Conservation (phyloP, 1,140 invertebrate species). For the Heliconius himera region DNA sequence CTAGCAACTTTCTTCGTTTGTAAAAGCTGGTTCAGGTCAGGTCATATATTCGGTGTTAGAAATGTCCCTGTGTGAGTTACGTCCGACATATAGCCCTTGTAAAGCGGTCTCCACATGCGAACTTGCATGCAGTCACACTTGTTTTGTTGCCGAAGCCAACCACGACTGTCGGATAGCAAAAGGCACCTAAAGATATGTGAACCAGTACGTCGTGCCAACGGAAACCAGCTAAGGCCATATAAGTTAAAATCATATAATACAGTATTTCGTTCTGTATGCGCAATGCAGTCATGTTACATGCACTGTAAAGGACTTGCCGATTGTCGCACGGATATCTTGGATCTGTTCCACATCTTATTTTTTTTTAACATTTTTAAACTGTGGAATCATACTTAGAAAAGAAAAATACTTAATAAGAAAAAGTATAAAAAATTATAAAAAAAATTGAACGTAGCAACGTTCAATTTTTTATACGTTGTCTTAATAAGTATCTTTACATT, state of each 20-base stretch:
- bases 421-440: too few relatives aligned
- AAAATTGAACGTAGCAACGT: too few relatives aligned
- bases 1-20: neutral
- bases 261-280: constrained; percentile 24
- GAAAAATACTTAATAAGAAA: too few relatives aligned
- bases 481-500: neutral
- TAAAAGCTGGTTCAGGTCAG: neutral
- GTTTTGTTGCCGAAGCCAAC: constrained; percentile 15
- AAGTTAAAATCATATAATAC: constrained; percentile 28
- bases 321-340: neutral
- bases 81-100: constrained; percentile 23
- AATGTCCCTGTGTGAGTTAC: constrained; percentile 27
- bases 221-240: constrained; percentile 27
- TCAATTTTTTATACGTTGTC: too few relatives aligned
- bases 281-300: constrained; percentile 34
- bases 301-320: constrained; percentile 17
- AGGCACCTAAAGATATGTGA: constrained; percentile 32
- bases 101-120: constrained; percentile 43
- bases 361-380: too few relatives aligned
- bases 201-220: constrained; percentile 28
- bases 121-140: constrained; percentile 41
- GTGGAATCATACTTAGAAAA: too few relatives aligned
- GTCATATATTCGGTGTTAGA: constrained; percentile 10
- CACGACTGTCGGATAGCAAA: constrained; percentile 26
- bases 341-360: neutral